Evolutionary conservation across 2,797 vertebrate species (phyloP).

Genomic region (Pteropus rufus): DNA sequence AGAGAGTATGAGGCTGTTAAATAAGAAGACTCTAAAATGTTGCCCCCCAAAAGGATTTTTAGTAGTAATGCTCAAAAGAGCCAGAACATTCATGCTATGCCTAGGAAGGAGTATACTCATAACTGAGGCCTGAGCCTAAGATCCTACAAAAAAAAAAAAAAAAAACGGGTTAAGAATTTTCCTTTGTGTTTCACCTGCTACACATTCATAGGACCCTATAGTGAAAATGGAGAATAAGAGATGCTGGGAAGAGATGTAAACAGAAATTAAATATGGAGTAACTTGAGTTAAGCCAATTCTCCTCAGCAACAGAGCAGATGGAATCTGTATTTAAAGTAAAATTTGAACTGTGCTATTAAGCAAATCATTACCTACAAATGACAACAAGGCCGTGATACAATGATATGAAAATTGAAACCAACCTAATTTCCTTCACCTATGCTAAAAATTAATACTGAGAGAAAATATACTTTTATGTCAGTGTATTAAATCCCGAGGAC

Average conservation of each 20-base stretch:
- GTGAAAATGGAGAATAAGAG: neutral
- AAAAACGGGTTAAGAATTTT: neutral
- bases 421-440: neutral
- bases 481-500: neutral
- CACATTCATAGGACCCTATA: neutral
- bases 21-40: neutral
- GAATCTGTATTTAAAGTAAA: neutral
- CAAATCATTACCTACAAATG: neutral
- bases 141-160: neutral
- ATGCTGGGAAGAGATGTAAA: neutral
- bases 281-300: neutral
- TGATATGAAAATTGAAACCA: neutral
- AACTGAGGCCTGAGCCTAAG: neutral
- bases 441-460: neutral
- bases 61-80: neutral
- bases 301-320: neutral
- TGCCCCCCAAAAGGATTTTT: neutral
- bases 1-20: neutral
- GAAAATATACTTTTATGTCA: neutral
- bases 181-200: neutral
- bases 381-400: neutral
- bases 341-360: neutral
- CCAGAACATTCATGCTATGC: neutral
- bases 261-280: neutral
- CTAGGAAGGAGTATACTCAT: neutral